Conservation (phyloP, 2,888 invertebrate genomes). For the Uloborus plumipes region DNA sequence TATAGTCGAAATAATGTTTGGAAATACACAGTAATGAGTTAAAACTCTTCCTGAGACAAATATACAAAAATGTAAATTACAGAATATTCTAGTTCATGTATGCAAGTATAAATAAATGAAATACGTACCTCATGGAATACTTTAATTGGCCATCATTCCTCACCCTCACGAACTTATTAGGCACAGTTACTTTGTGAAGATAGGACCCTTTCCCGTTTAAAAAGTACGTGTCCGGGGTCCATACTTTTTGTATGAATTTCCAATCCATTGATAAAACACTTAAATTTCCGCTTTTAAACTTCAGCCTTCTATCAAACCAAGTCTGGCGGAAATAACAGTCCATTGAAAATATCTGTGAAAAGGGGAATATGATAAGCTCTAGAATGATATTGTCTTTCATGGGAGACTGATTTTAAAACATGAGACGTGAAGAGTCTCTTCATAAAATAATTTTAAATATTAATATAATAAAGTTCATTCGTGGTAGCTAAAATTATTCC, state of each 20-base stretch:
- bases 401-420: no score
- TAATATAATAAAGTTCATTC: no score
- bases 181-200: conserved; percentile 94
- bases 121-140: conserved; percentile 66
- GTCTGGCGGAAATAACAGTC: conserved; percentile 90
- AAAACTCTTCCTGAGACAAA: no score
- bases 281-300: conserved; percentile 77
- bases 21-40: no score
- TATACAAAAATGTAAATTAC: no score
- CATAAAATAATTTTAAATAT: no score
- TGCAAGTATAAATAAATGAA: neutral
- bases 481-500: no score
- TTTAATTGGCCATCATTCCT: conserved; percentile 75
- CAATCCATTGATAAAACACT: conserved; percentile 82
- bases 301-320: conserved; percentile 85
- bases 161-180: conserved; percentile 91
- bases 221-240: conserved; percentile 97
- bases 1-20: no score
- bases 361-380: no score
- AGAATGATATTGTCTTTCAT: no score
- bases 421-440: no score
- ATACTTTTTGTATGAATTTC: conserved; percentile 89
- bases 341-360: conserved; percentile 83
- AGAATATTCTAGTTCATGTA: no score
- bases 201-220: conserved; percentile 95